Percentiles rank a stretch among this genome's conserved stretches.
These are phyloP conservation scores for Crotalus helleri DNA, from an alignment of 2,113 vertebrate genomes.

Conservation along the genomic window DNA sequence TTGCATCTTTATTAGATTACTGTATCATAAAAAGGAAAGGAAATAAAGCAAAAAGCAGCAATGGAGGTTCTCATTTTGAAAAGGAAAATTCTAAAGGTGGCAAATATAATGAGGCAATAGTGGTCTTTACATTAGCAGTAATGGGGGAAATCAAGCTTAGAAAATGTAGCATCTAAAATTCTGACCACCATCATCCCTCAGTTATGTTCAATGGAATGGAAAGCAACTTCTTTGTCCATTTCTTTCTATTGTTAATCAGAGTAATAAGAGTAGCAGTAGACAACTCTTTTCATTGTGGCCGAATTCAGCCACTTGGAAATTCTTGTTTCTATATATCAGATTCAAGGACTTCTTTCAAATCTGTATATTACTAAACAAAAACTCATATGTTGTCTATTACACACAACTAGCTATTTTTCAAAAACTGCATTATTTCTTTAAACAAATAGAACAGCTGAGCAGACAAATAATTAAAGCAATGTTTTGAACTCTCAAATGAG, in stretches of 20 bases:
- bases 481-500: not conserved
- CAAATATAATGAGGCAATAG: not conserved
- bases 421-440: not conserved
- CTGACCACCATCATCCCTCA: not conserved
- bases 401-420: not conserved
- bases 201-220: not conserved
- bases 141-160: not conserved
- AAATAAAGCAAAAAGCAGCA: not conserved
- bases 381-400: not conserved
- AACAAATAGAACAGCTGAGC: not conserved
- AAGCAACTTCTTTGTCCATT: not conserved
- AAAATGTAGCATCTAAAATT: not conserved
- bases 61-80: not conserved
- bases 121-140: not conserved
- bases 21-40: not conserved
- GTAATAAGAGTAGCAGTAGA: not conserved
- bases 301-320: not conserved
- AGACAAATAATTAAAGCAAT: not conserved
- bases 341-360: not conserved
- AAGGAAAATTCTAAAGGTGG: not conserved
- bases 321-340: not conserved
- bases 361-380: not conserved
- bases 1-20: no score
- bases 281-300: not conserved
- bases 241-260: not conserved